These are phyloP conservation scores for Eremobia ochroleuca DNA, from an alignment of 2,888 invertebrate species.

Conservation along the genomic window DNA sequence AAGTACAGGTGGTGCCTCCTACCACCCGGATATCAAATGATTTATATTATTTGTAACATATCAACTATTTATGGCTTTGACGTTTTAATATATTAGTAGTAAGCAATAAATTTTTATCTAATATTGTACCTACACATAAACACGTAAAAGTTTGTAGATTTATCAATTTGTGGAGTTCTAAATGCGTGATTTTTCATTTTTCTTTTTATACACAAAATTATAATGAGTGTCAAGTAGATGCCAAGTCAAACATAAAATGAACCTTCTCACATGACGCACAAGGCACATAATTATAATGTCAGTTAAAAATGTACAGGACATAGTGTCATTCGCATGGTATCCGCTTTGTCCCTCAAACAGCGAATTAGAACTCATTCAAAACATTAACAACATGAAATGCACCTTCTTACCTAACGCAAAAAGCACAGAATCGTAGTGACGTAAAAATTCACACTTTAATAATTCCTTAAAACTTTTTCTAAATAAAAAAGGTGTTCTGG, in stretches of 20 bases:
- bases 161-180: not conserved
- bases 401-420: no score
- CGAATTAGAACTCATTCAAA: no score
- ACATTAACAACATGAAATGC: no score
- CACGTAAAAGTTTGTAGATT: not conserved
- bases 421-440: no score
- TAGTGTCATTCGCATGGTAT: no score
- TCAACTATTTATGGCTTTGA: constrained; percentile 17
- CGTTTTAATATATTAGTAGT: constrained; percentile 20
- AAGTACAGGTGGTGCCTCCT: not conserved
- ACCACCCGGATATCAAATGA: constrained; percentile 7
- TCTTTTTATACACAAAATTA: not conserved
- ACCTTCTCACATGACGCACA: no score
- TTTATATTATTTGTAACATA: constrained; percentile 8
- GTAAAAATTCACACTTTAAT: no score
- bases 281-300: no score
- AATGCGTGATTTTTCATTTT: constrained; percentile 5
- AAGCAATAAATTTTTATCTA: constrained; percentile 23
- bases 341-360: no score
- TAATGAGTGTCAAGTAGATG: not conserved
- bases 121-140: not conserved
- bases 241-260: not conserved
- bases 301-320: no score
- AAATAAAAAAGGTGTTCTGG: no score
- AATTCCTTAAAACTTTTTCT: no score